phyloP scores from a whole-genome alignment of 2,888 invertebrate species.

The Chalcis sispes region DNA sequence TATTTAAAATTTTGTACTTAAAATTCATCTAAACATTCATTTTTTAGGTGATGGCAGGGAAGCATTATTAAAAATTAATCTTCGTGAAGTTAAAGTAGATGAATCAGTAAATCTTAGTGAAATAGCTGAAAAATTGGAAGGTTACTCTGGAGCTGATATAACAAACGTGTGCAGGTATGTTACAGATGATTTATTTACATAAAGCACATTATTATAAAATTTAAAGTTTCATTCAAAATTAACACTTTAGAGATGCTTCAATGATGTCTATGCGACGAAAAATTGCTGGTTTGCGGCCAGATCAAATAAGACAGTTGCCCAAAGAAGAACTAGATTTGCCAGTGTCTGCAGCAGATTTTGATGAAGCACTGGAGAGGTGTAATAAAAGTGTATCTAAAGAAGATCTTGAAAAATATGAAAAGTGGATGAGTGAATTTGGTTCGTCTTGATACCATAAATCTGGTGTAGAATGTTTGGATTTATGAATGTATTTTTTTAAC shows the following conservation, averaged over 20 bases:
- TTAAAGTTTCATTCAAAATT: background rate
- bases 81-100: conserved; percentile 90
- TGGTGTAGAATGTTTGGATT: conserved; percentile 53
- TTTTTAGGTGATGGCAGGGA: conserved; percentile 81
- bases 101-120: conserved; percentile 87
- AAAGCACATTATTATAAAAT: conserved; percentile 15
- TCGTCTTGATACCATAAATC: conserved; percentile 83
- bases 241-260: conserved; percentile 89
- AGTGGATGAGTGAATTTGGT: conserved; percentile 98
- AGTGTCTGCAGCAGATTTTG: conserved; percentile 93
- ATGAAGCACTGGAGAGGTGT: conserved; percentile 94
- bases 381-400: conserved; percentile 97
- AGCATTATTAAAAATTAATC: conserved; percentile 91
- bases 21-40: conserved; percentile 20
- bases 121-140: conserved; percentile 91
- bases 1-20: background rate
- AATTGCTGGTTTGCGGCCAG: conserved; percentile 94
- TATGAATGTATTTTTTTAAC: conserved; percentile 57
- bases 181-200: conserved; percentile 6
- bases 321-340: conserved; percentile 97
- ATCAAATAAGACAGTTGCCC: conserved; percentile 94
- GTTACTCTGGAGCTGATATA: conserved; percentile 99
- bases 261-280: conserved; percentile 99
- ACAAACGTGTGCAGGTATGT: conserved; percentile 95
- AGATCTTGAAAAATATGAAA: conserved; percentile 95